Base-by-base conservation (phyloP, 2,888 invertebrate genomes). In the Luperina testacea region DNA sequence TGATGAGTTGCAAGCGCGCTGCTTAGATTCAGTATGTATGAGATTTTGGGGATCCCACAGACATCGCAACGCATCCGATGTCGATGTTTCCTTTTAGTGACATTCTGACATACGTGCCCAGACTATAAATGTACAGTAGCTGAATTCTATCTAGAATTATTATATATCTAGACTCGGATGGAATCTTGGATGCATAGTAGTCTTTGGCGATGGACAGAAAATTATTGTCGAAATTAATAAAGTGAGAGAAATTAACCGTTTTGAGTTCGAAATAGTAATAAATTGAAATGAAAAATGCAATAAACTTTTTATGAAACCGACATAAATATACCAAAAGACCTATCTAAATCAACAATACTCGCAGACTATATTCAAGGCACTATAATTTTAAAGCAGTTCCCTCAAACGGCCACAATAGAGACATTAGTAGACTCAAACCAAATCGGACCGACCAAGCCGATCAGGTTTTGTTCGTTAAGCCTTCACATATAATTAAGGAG, bases 401-500 rank as follows among this genome's bases (percentile, higher is more conserved):
- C 42, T 27, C n/a, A 27, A n/a, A 78, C 72, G 8, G 3, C 27
- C 61, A 86, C 82, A 89, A 87, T 86, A 88, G 87, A 87, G 81
- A 75, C 78, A 85, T 87, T 80, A 82, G 77, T 80, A 74, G 83
- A 82, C 72, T 78, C 67, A 79, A 78, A 84, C 84, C 69, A 86
- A 88, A 89, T 85, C 88, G 83, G 85, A 86, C 57, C 88, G 80
- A 85, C 91, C 89, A 91, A 91, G 90, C 92, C 88, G 91, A 90
- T 91, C 90, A 88, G 89, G 90, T 90, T 94, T 93, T 93, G 95
- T 95, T 94, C 95, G 95, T 95, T 94, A 95, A 94, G 91, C 92
- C 94, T 91, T 93, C 93, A 93, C 93, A 92, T 95, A 95, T 96
- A 96, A 96, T 96, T 96, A 96, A 94, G 94, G 94, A 93, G 94